These are phyloP conservation scores for Palythoa caribaeorum DNA, from an alignment of 92 coral and sea anemone genomes.

Conservation along the genomic window DNA sequence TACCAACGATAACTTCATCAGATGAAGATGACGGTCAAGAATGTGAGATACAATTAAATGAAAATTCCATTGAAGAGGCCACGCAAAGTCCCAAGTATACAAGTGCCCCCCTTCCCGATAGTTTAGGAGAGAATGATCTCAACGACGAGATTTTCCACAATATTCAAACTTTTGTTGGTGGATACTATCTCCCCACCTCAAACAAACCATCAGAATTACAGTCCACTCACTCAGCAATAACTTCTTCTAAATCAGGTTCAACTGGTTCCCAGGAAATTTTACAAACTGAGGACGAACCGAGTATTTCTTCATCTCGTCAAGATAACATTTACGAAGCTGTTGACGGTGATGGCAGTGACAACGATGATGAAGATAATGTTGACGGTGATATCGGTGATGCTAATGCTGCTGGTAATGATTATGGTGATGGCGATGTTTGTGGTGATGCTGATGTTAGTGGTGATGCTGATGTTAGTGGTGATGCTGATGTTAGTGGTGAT, in stretches of 20 bases:
- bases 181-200: constrained; percentile 63
- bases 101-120: constrained; percentile 47
- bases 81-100: not conserved
- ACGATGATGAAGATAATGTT: not conserved
- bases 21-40: constrained; percentile 36
- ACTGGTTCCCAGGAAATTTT: not conserved
- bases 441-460: not conserved
- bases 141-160: constrained; percentile 52
- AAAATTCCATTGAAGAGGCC: constrained; percentile 28
- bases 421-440: not conserved
- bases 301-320: constrained; percentile 23
- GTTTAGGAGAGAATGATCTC: constrained; percentile 40
- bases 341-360: not conserved
- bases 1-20: constrained; percentile 3
- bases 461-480: constrained; percentile 10
- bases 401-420: not conserved
- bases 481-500: not conserved
- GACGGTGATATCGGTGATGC: not conserved
- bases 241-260: constrained; percentile 31
- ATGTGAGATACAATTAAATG: constrained; percentile 21
- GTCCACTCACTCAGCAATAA: constrained; percentile 25
- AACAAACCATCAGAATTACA: constrained; percentile 46
- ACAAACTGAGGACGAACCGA: constrained; percentile 12
- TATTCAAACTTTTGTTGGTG: constrained; percentile 75
- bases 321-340: not conserved